These are phyloP conservation scores for Lysandra coridon DNA, from an alignment of 2,888 invertebrate genomes.

Conservation along the genomic window DNA sequence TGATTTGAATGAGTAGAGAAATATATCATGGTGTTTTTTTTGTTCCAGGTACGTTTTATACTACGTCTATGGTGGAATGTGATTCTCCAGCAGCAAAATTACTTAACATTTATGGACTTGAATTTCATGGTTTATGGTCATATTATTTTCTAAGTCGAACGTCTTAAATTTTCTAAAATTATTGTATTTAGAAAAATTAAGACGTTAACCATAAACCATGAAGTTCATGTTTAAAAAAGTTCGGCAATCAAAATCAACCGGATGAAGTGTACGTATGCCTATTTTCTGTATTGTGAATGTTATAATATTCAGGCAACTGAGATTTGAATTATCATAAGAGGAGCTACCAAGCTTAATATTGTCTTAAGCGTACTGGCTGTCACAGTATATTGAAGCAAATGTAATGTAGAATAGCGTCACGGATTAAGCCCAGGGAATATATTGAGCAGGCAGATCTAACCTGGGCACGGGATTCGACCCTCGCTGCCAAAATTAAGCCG, in stretches of 20 bases:
- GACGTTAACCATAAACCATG: too few relatives aligned
- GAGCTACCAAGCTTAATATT: not conserved
- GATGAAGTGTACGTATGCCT: too few relatives aligned
- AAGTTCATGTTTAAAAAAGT: too few relatives aligned
- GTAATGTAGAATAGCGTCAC: not conserved
- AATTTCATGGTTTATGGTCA: too few relatives aligned
- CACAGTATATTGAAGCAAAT: not conserved
- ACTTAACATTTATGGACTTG: too few relatives aligned
- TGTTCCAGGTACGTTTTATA: conserved; percentile 17
- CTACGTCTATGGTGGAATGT: not conserved
- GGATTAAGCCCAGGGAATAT: conserved; percentile 3
- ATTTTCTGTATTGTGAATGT: not conserved
- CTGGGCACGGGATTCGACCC: conserved; percentile 21
- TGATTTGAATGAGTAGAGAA: not conserved
- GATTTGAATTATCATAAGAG: not conserved
- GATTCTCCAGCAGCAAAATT: too few relatives aligned
- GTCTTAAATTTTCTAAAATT: too few relatives aligned
- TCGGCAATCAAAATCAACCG: too few relatives aligned
- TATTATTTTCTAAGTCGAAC: too few relatives aligned
- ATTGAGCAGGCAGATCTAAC: not conserved
- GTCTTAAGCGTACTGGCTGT: not conserved
- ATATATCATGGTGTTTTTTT: conserved; percentile 11
- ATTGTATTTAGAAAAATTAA: too few relatives aligned
- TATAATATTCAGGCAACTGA: not conserved
- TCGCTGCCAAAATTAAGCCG: conserved; percentile 16